A percentile compares a stretch with the other conserved stretches of the same genome.
Conservation (phyloP, 2,113 vertebrate genomes). For the Planiliza haematocheilus region DNA sequence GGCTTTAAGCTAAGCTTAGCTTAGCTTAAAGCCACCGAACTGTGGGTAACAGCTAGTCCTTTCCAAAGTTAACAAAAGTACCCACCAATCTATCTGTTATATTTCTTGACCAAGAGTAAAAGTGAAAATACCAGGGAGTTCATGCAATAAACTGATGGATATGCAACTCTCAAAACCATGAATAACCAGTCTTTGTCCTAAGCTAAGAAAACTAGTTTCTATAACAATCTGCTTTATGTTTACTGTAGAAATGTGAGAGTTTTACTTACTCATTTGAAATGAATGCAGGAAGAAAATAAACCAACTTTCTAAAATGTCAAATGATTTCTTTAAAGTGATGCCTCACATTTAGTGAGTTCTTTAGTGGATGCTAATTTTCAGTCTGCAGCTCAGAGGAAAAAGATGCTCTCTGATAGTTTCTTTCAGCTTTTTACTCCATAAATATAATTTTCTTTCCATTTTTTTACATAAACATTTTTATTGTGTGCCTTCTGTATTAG, state of each 20-base stretch:
- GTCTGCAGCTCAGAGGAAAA: too few relatives aligned
- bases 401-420: too few relatives aligned
- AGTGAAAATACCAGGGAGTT: too few relatives aligned
- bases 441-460: not conserved
- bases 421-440: too few relatives aligned
- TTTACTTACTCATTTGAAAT: not conserved
- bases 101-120: not conserved
- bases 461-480: not conserved
- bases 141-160: not conserved
- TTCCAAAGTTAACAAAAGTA: not conserved
- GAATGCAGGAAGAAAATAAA: not conserved
- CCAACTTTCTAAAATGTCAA: not conserved
- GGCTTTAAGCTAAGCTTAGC: not conserved
- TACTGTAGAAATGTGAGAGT: not conserved
- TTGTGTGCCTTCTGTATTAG: not conserved
- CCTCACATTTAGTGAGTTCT: too few relatives aligned
- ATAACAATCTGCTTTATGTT: slow-evolving; percentile 7
- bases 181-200: not conserved
- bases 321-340: slow-evolving; percentile 7
- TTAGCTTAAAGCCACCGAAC: too few relatives aligned
- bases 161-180: not conserved
- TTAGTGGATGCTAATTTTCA: too few relatives aligned
- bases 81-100: not conserved
- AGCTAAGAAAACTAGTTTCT: not conserved
- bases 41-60: not conserved